Evolutionary conservation across 1,140 invertebrate genomes (phyloP), one percentile per base, ranked within the genome.

Genomic region (Homalodisca vitripennis): DNA sequence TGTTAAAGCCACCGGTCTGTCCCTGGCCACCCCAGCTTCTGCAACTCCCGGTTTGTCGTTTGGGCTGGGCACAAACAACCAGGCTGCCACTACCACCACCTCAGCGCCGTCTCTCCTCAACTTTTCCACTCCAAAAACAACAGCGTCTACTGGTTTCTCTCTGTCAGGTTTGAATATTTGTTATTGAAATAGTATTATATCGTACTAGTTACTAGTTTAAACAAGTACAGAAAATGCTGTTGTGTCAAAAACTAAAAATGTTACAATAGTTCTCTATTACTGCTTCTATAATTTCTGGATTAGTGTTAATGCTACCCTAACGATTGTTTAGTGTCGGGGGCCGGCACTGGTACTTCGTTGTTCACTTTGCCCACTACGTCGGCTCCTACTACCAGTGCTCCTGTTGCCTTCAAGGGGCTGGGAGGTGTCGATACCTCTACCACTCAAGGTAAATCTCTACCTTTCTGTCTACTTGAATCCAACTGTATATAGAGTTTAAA

Each of bases 341-440:
- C 79, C 72, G 3, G 34, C 69, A 22, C 48, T 29, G 70, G 10
- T 6, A 30, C 55, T 27, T 60, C 55, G 22, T n/a, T 60, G 10
- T 46, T 66, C 31, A 31, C 51, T 62, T 13, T 1, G 1, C 3
- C 67, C 1, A 53, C 67, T 32, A 53, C 48, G 1, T 27, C 72
- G 17, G 67, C 72, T 34, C 67, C 64, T 71, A 67, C 71, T 46
- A 68, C 73, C 34, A 34, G 76, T 1, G 64, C 76, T 2, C 62
- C 76, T 26, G 73, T 62, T 60, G 76, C 84, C 2, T 81, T 79
- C 71, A 78, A 78, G 74, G 89, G 89, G 6, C 78, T 91, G 1
- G 89, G 89, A 3, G 89, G 88, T 17, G 78, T 89, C 32, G 86
- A 88, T 72, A 82, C 85, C 32, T 81, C 84, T 20, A 79, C 83